Base-by-base conservation (phyloP, 2,888 invertebrate species). In the Drosophila monieri region DNA sequence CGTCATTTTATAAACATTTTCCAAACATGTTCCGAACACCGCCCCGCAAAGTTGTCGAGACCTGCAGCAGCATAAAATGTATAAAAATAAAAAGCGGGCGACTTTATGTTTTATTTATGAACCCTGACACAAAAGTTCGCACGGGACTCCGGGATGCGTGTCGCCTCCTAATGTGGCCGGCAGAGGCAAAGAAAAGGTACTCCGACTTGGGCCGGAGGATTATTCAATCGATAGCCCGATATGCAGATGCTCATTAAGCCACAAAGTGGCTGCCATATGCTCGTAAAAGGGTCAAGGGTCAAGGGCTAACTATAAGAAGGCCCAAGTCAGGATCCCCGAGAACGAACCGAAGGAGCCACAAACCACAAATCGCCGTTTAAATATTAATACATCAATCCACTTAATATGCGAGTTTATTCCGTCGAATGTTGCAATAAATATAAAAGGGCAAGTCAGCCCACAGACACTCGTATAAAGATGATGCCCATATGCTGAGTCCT, bases 361-460 rank as follows among this genome's bases (percentile, higher is more conserved):
- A 77, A 66, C 88, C 89, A 80, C 89, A 89, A 89, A 89, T 89
- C 89, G 87, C 78, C 89, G 88, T 89, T 90, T 90, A 90, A 90
- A 90, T 90, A 90, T 90, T 90, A 89, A 90, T 89, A 90, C 88
- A 90, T 89, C 90, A 90, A 90, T 90, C 89, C 90, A 90, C 89
- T 90, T 88, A 89, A 88, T 84, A 89, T 85, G 84, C 85, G 78
- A 85, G 79, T 85, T 85, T 88, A 76, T 80, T 84, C 81, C 78
- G 73, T 69, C 77, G 85, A 85, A 80, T 85, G 86, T 73, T 77
- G 85, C 66, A 80, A 80, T 81, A 85, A 86, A 85, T 83, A 86
- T 78, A 85, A 84, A 77, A 85, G 74, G 67, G 21, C 43, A 43
- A 43, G 18, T 5, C 18, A 21, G 32, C 48, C 32, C 49, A 21